A percentile compares a stretch with the other conserved stretches of the same genome.
These are phyloP conservation scores for Drosophila koepferae DNA, from an alignment of 2,888 invertebrate species.

Conservation along the genomic window DNA sequence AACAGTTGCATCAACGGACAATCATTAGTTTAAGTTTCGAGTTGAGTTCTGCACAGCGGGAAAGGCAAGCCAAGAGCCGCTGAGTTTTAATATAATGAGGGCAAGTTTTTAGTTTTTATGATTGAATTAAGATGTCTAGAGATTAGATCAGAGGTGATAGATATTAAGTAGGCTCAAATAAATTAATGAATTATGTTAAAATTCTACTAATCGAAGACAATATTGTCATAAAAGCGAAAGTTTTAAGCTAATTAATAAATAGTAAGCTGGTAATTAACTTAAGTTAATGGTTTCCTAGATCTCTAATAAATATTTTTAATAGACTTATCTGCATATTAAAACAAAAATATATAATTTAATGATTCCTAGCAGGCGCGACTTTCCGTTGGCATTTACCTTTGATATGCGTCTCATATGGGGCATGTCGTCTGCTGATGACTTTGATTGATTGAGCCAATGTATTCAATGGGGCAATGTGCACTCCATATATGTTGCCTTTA, in stretches of 20 bases:
- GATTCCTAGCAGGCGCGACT: slow-evolving; percentile 1
- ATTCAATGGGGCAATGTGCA: slow-evolving; percentile 1
- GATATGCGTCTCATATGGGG: slow-evolving; percentile 10
- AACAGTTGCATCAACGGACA: slow-evolving; percentile 17
- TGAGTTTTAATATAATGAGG: neutral
- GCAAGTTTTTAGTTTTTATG: neutral
- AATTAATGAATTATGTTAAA: too few species aligned
- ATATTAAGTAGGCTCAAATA: neutral
- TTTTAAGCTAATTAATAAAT: too few species aligned
- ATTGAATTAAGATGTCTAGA: neutral
- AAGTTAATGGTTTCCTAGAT: too few species aligned
- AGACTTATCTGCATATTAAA: neutral
- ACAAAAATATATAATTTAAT: slow-evolving; percentile 1
- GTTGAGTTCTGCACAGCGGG: slow-evolving; percentile 24
- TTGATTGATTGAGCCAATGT: slow-evolving; percentile 40
- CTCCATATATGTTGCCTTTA: slow-evolving; percentile 4
- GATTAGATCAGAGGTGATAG: neutral
- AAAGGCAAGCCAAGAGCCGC: neutral
- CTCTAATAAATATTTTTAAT: too few species aligned
- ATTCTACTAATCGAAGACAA: neutral
- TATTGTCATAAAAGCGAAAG: too few species aligned
- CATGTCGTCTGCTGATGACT: slow-evolving; percentile 22
- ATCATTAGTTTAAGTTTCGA: slow-evolving; percentile 33
- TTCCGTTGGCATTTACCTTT: slow-evolving; percentile 35
- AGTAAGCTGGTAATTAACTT: too few species aligned